Base-by-base conservation (phyloP, 2,797 vertebrate genomes). In the Vultur gryphus region DNA sequence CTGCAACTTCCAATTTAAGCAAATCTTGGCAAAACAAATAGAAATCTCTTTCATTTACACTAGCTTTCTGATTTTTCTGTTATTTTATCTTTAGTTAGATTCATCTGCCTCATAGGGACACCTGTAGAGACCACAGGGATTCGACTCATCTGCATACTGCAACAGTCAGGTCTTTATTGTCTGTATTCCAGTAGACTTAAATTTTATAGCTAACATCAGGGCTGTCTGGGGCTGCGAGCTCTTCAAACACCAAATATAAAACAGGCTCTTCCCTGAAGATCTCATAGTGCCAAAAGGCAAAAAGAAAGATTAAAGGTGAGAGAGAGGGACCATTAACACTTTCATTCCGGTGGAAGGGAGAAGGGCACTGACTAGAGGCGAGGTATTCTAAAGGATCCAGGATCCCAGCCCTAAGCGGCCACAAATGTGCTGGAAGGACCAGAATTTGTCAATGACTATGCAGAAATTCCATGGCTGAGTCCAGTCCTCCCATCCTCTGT, bases 1-100 rank as follows among this genome's bases (percentile, higher is more conserved):
- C 41, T 77, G 54, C 66, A 90, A 70, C n/a, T 88, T 81, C 80
- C n/a, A 67, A 52, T 90, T 90, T 69, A 84, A 86, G 51, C 66
- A 90, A 69, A 54, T 80, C 37, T 44, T 91, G 65, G 58, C 29
- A 86, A 87, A 96, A 73, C 67, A 95, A 96, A 91, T 10, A 94
- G 35, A 73, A 91, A 77, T 77, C 13, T 64, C 35, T 94, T 92
- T 52, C 31, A 39, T 91, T 95, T 89, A 59, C 28, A 24, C 12
- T 39, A 78, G 7, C 13, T 64, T 83, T 88, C 79, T 82, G 20
- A 65, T 70, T 87, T 66, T 86, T 59, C 31, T 89, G 28, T 43
- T 83, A 28, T 79, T 92, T 89, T 65, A n/a, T 62, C 59, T 83
- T 92, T 51, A 92, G 19, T 52, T 35, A 35, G 52, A 83, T 61